A percentile compares a stretch with the other conserved stretches of the same genome.
phyloP scores from a whole-genome alignment of 2,113 vertebrate species.

The Hyla sarda region DNA sequence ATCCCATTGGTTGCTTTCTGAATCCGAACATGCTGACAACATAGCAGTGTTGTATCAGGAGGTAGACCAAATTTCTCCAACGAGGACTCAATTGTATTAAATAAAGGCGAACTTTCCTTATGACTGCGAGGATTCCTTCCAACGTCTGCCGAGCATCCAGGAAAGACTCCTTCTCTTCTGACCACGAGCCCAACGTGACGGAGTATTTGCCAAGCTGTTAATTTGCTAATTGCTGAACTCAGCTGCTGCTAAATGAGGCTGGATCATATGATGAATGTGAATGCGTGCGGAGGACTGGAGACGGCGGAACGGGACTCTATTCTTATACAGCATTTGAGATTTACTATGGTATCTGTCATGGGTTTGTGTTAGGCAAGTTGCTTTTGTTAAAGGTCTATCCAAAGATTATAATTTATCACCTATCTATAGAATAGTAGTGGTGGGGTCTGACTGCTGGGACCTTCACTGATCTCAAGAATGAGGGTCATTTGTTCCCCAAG shows the following conservation, averaged over 20 bases:
- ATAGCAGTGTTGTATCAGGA: constrained; percentile 51
- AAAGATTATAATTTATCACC: too few relatives aligned
- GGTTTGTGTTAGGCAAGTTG: not conserved
- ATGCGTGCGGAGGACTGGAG: not conserved
- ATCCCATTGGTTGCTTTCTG: constrained; percentile 47
- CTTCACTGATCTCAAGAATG: too few relatives aligned
- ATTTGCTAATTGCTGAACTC: not conserved
- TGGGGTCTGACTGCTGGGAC: too few relatives aligned
- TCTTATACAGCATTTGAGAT: not conserved
- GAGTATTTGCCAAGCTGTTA: not conserved
- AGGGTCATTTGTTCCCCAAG: too few relatives aligned
- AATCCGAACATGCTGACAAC: constrained; percentile 44
- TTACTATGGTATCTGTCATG: not conserved
- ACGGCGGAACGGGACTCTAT: not conserved
- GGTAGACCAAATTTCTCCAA: constrained; percentile 47
- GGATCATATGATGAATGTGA: not conserved
- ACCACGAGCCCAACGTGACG: accelerated
- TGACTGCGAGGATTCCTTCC: constrained; percentile 50
- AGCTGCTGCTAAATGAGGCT: not conserved
- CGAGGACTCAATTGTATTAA: constrained; percentile 49
- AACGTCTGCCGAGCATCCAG: constrained; percentile 40
- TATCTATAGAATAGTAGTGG: too few relatives aligned
- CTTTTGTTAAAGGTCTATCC: too few relatives aligned
- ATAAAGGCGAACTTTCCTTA: constrained; percentile 58
- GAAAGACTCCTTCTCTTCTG: constrained; percentile 31